Evolutionary conservation across 2,113 vertebrate species (phyloP).

Genomic region (Sprattus sprattus): DNA sequence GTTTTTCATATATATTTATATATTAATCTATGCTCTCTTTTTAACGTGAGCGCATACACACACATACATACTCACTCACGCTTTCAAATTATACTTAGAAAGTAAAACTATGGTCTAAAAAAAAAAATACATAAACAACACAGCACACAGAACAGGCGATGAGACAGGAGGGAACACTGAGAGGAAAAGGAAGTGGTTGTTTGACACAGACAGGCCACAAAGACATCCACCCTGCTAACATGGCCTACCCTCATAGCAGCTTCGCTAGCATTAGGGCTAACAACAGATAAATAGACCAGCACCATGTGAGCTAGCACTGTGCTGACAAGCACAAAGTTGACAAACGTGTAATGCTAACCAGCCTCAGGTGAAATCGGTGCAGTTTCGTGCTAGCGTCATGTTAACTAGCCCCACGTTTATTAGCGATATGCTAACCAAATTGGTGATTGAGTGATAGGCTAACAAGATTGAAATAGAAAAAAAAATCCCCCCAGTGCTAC

Average conservation of each 20-base stretch:
- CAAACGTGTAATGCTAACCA: conserved; percentile 10
- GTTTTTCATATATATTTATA: conserved; percentile 14
- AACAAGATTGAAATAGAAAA: background rate
- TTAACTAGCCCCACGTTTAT: background rate
- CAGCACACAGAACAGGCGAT: conserved; percentile 6
- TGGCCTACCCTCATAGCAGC: background rate
- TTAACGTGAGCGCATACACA: conserved; percentile 1
- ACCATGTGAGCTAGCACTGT: conserved; percentile 14
- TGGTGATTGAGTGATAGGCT: background rate
- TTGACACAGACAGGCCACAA: conserved; percentile 22
- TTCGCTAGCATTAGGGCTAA: background rate
- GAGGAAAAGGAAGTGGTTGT: background rate
- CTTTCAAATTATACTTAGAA: conserved; percentile 5
- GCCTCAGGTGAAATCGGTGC: background rate
- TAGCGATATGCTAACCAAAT: background rate
- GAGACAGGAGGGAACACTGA: background rate
- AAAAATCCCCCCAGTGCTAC: background rate
- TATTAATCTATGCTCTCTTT: conserved; percentile 16
- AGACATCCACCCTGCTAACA: background rate
- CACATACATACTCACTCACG: conserved; percentile 7
- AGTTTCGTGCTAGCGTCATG: background rate
- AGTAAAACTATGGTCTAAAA: conserved; percentile 25
- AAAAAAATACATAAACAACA: background rate
- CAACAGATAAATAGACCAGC: background rate
- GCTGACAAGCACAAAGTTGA: conserved; percentile 17